Evolutionary conservation across 2,113 vertebrate species (phyloP).

Genomic region (Suncus etruscus): DNA sequence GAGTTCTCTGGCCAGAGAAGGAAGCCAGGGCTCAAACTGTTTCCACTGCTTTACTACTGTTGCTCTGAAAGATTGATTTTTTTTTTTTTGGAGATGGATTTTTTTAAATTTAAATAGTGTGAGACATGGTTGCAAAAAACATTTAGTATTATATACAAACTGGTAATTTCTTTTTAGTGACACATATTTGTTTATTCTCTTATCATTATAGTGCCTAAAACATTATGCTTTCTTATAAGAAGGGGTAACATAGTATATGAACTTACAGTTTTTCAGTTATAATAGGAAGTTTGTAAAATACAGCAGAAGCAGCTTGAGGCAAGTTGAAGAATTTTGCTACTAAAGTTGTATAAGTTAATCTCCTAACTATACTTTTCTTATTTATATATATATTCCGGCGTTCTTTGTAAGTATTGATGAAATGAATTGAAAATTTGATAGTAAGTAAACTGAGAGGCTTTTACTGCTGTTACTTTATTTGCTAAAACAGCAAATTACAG

Average conservation of each 20-base stretch:
- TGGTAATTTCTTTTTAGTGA: slow-evolving; percentile 7
- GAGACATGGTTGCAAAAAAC: neutral
- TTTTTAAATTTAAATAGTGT: slow-evolving; percentile 36
- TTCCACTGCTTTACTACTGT: neutral
- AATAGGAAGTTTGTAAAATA: slow-evolving; percentile 42
- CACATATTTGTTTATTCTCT: slow-evolving; percentile 35
- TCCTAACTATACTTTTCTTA: neutral
- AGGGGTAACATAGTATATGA: neutral
- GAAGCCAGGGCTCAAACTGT: neutral
- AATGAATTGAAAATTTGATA: slow-evolving; percentile 53
- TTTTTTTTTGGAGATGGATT: slow-evolving; percentile 18
- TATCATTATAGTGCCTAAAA: slow-evolving; percentile 15
- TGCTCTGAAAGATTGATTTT: neutral
- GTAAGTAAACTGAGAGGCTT: slow-evolving; percentile 43
- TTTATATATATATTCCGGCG: neutral
- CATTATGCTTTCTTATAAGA: neutral
- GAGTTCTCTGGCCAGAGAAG: slow-evolving; percentile 4
- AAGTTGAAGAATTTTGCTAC: neutral
- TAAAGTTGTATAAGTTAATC: neutral
- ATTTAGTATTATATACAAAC: neutral
- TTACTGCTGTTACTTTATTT: slow-evolving; percentile 48
- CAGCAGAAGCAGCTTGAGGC: neutral
- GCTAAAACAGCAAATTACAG: slow-evolving; percentile 1
- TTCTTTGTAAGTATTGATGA: slow-evolving; percentile 39
- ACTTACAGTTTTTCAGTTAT: slow-evolving; percentile 26